Percentiles rank a stretch among this genome's conserved stretches.
Evolutionary conservation across 2,113 vertebrate genomes (phyloP).

Genomic region (Campylomormyrus tamandua): DNA sequence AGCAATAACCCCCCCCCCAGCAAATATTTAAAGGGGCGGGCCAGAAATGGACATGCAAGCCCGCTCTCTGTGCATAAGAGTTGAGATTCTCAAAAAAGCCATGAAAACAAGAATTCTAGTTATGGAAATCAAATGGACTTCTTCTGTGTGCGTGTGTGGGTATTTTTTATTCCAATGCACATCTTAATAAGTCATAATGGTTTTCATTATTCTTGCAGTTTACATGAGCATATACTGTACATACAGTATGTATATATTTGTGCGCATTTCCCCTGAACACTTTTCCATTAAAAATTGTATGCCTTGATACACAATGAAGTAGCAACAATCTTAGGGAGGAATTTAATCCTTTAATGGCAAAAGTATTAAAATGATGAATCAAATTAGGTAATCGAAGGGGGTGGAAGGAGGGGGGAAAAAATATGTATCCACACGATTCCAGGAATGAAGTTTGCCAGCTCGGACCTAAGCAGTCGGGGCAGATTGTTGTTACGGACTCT

Average conservation of each 20-base stretch:
- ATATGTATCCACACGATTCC: neutral
- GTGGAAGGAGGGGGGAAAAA: neutral
- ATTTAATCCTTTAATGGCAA: neutral
- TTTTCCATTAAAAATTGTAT: neutral
- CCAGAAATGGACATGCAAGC: neutral
- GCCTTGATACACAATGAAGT: neutral
- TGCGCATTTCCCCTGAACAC: neutral
- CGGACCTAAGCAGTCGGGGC: neutral
- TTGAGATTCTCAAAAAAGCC: neutral
- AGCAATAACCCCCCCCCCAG: conserved; percentile 36
- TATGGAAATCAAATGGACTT: neutral
- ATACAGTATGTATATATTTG: neutral
- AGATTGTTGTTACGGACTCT: neutral
- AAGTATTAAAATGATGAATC: neutral
- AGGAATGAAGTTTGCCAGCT: neutral
- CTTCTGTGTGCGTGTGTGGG: neutral
- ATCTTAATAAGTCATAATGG: neutral
- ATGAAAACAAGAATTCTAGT: neutral
- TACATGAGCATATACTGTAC: neutral
- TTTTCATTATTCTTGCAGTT: neutral
- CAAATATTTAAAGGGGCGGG: neutral
- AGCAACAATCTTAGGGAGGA: neutral
- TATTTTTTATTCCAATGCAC: neutral
- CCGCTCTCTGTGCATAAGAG: neutral
- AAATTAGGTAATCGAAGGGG: neutral